Base-by-base conservation (phyloP, 2,888 invertebrate genomes). In the Ptilodon capucinus region DNA sequence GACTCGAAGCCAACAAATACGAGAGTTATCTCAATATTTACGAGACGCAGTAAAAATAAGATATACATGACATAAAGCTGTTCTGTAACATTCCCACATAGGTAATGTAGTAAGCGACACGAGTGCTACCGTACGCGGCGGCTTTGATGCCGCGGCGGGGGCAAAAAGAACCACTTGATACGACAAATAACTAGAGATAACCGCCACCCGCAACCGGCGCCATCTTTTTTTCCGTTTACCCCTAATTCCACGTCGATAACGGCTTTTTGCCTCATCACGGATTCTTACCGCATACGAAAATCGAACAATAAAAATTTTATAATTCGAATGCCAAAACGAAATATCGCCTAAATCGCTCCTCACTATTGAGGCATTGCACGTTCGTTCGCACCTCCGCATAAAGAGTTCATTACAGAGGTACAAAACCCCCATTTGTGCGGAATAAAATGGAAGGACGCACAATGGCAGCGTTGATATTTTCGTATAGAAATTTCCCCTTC, bases 111-210 rank as follows among this genome's bases (percentile, higher is more conserved):
- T 64, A 60, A 59, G 75, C 67, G 61, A 73, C 72, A 71, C 74
- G 71, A 72, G 74, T 54, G 86, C 89, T 89, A 87, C 90, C 71
- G 88, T 82, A 66, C 71, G 81, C 88, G 86, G 85, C 68, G 50
- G 55, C 77, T 90, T 88, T 89, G 86, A 84, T 62, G 71, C 64
- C 56, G 70, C 81, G 73, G 76, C 79, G 69, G 51, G 64, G 64
- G 69, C 77, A 81, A 78, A 21, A 71, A 76, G 70, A 78, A 79
- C 77, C 80, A 84, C 88, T 85, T 83, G 83, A 84, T 86, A 84
- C 84, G 86, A 90, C 88, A 90, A 91, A 90, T 88, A 88, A 84
- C 81, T 66, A 72, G 68, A 87, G 89, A 91, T 89, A 90, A 81
- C 81, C 66, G 60, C 73, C 69, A 71, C 76, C 71, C 73, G 71